Conservation (phyloP, 2,113 vertebrate genomes). For the Nannobrachium achirus region DNA sequence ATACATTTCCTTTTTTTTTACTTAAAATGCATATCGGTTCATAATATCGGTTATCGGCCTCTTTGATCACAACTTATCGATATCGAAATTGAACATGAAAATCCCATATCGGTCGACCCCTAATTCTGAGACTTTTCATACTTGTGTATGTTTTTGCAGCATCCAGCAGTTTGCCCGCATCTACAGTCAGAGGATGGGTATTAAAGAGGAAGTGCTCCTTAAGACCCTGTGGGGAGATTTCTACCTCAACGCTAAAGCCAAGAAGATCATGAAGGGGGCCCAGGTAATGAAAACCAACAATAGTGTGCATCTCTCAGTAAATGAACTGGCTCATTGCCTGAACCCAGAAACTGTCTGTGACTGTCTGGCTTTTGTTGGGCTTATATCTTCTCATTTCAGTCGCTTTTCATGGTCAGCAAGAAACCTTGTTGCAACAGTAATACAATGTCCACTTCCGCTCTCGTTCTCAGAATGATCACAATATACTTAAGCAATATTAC, state of each 20-base stretch:
- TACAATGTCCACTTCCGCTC: no score
- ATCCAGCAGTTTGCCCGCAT: conserved; percentile 91
- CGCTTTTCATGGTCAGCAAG: neutral
- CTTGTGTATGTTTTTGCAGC: conserved; percentile 73
- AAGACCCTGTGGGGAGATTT: conserved; percentile 98
- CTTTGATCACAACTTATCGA: no score
- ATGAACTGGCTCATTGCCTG: neutral
- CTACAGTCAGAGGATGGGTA: conserved; percentile 92
- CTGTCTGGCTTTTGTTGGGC: neutral
- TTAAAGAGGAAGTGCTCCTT: conserved; percentile 84
- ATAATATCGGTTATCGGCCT: no score
- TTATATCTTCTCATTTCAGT: neutral
- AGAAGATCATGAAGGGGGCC: conserved; percentile 95
- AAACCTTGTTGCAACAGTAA: no score
- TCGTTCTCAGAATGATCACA: no score
- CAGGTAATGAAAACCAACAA: conserved; percentile 84
- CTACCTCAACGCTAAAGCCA: conserved; percentile 91
- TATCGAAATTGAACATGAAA: no score
- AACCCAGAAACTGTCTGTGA: neutral
- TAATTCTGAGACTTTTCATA: no score
- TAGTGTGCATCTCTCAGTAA: neutral
- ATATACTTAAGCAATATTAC: no score
- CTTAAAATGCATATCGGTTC: no score
- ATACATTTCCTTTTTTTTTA: no score
- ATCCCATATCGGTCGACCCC: no score